Conservation (phyloP, 2,797 vertebrate genomes). For the Epinephelus malabaricus region DNA sequence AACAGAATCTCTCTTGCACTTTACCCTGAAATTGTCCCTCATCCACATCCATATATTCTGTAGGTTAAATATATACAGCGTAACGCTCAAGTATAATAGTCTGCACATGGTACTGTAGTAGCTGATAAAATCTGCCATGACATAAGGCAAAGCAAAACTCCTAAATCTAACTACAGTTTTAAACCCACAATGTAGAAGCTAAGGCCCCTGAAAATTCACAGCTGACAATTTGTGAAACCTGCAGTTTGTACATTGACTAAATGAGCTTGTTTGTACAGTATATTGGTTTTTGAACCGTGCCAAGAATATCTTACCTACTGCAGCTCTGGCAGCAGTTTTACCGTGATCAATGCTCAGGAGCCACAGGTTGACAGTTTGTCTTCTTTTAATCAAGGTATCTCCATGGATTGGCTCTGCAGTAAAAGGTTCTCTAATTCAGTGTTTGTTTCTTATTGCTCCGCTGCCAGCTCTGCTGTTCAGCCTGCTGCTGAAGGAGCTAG, state of each 20-base stretch:
- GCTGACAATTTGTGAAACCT: slow-evolving; percentile 31
- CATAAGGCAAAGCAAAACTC: slow-evolving; percentile 16
- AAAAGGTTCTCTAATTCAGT: slow-evolving; percentile 45
- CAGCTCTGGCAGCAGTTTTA: slow-evolving; percentile 62
- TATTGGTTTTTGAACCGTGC: slow-evolving; percentile 32
- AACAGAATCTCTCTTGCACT: neutral
- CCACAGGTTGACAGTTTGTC: slow-evolving; percentile 54
- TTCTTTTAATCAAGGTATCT: slow-evolving; percentile 72
- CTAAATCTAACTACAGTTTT: slow-evolving; percentile 4
- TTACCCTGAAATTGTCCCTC: neutral
- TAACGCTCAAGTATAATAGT: neutral
- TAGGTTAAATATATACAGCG: slow-evolving; percentile 2
- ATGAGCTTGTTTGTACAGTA: slow-evolving; percentile 39
- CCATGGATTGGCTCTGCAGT: slow-evolving; percentile 43
- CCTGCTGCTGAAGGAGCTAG: slow-evolving; percentile 72
- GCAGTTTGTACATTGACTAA: slow-evolving; percentile 40
- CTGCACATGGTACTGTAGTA: neutral
- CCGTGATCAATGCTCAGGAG: slow-evolving; percentile 51
- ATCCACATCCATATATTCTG: neutral
- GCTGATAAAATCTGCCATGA: neutral
- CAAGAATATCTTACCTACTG: slow-evolving; percentile 48
- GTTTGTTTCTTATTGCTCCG: slow-evolving; percentile 68
- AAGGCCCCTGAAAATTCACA: slow-evolving; percentile 17
- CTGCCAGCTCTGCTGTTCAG: slow-evolving; percentile 55
- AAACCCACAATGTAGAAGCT: neutral